Percentiles rank a stretch among this genome's conserved stretches.
Evolutionary conservation across 2,113 vertebrate species (phyloP).

Genomic region (Corydoras maculifer): DNA sequence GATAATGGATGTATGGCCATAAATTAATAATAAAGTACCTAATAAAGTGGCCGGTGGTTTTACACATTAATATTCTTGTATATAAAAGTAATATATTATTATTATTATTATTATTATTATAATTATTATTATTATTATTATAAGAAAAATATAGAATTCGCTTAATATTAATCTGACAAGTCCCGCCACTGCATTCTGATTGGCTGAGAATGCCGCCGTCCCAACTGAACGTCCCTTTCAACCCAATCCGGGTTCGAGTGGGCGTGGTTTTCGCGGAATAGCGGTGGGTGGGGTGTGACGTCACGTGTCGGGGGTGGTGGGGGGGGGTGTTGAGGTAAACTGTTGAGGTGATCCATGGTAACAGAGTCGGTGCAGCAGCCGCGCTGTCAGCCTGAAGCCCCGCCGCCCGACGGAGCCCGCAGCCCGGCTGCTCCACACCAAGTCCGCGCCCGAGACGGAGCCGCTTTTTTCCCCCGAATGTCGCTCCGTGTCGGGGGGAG

Average conservation of each 20-base stretch:
- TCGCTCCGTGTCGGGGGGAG: too few relatives aligned
- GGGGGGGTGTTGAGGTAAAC: conserved; percentile 23
- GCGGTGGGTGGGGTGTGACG: conserved; percentile 42
- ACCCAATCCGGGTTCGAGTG: neutral
- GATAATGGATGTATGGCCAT: too few relatives aligned
- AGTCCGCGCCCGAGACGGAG: neutral
- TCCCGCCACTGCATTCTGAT: neutral
- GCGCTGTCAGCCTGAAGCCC: neutral
- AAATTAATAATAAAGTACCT: too few relatives aligned
- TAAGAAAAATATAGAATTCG: too few relatives aligned
- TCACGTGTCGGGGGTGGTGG: conserved; percentile 38
- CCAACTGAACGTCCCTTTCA: neutral
- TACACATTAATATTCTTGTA: too few relatives aligned
- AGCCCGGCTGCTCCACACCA: conserved; percentile 12
- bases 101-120: too few relatives aligned
- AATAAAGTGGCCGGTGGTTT: too few relatives aligned
- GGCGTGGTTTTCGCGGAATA: neutral
- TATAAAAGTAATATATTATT: too few relatives aligned
- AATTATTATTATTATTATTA: too few relatives aligned
- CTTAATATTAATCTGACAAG: too few relatives aligned
- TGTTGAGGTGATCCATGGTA: conserved; percentile 75
- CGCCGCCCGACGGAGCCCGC: conserved; percentile 15
- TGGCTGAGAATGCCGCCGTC: neutral
- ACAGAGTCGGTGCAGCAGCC: conserved; percentile 56
- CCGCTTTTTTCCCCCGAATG: too few relatives aligned